A percentile compares a stretch with the other conserved stretches of the same genome.
Evolutionary conservation across 2,888 invertebrate genomes (phyloP).

Genomic region (Malthinus seriepunctatus): DNA sequence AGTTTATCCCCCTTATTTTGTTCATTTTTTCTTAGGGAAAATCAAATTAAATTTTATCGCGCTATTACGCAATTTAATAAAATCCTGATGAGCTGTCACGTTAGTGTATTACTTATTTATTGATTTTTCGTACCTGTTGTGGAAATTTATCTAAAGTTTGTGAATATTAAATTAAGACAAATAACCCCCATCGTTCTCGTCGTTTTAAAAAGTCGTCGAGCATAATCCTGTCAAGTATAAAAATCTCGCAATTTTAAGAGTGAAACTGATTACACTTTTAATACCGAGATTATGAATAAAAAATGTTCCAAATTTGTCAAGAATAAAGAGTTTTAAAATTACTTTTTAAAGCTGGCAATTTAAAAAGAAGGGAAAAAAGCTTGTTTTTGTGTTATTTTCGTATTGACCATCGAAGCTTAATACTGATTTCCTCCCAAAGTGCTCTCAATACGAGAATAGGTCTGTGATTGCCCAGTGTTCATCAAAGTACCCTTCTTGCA

Average conservation of each 20-base stretch:
- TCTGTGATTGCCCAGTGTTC: slow-evolving; percentile 54
- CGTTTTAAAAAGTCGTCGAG: slow-evolving; percentile 14
- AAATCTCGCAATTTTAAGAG: background rate
- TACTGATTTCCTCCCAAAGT: slow-evolving; percentile 50
- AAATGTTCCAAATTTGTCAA: slow-evolving; percentile 11
- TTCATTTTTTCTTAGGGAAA: slow-evolving; percentile 30
- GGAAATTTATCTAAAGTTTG: no score
- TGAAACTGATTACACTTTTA: slow-evolving; percentile 23
- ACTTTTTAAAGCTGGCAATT: background rate
- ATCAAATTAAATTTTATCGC: slow-evolving; percentile 45
- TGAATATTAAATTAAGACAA: no score
- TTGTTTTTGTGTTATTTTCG: slow-evolving; percentile 16
- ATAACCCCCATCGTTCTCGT: background rate
- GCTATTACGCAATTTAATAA: slow-evolving; percentile 33
- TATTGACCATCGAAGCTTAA: slow-evolving; percentile 33
- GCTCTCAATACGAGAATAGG: slow-evolving; percentile 52
- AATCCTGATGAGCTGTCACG: background rate
- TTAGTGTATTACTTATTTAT: no score
- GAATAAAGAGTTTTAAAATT: slow-evolving; percentile 2
- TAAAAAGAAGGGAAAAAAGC: background rate
- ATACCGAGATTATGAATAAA: slow-evolving; percentile 15
- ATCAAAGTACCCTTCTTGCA: slow-evolving; percentile 49
- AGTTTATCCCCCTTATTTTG: slow-evolving; percentile 34
- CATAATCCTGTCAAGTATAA: slow-evolving; percentile 21
- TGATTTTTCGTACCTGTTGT: no score